Evolutionary conservation across 2,888 invertebrate genomes (phyloP), one percentile per base, ranked within the genome.

Genomic region (Polydrusus pterygomalis): DNA sequence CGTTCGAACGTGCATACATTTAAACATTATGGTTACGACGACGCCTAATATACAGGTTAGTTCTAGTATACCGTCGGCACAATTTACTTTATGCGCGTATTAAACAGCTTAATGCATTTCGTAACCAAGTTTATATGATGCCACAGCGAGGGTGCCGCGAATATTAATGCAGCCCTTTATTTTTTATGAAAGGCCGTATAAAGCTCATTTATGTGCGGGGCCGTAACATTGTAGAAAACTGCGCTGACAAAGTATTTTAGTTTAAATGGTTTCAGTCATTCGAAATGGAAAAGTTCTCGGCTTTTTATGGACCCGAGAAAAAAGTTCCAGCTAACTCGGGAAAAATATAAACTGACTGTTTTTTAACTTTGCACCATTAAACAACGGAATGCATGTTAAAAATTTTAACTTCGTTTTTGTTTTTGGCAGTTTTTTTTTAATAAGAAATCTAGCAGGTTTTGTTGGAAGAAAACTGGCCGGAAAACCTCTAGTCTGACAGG

Each of bases 21-120:
- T 80, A 79, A 80, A 79, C 79, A 81, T 81, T 79, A 80, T 81
- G 81, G 82, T 82, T 83, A 84, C 80, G 81, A 84, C 80, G 81
- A 78, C 79, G 79, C 80, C 81, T 78, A 81, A 74, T 74, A 75
- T 78, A 77, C 81, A 80, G 80, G 82, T 82, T 79, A 80, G 78
- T 80, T 79, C 82, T 47, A 54, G 60, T 60, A 43, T 82, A 47
- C 83, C 83, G 58, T 38, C 58, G 58, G 38, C 83, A 84, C 85
- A 84, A 85, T 85, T 85, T 84, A 84, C 83, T 84, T 84, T 85
- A 85, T 85, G 84, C 83, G 82, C 84, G 82, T 84, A 85, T 85
- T 85, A 85, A 85, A 85, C 84, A 84, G 85, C 84, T 85, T 85
- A 85, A 85, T 85, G 85, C 83, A 84, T 85, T 84, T 83, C 83